Conservation (phyloP, 2,888 invertebrate species). For the Heliconius sara region DNA sequence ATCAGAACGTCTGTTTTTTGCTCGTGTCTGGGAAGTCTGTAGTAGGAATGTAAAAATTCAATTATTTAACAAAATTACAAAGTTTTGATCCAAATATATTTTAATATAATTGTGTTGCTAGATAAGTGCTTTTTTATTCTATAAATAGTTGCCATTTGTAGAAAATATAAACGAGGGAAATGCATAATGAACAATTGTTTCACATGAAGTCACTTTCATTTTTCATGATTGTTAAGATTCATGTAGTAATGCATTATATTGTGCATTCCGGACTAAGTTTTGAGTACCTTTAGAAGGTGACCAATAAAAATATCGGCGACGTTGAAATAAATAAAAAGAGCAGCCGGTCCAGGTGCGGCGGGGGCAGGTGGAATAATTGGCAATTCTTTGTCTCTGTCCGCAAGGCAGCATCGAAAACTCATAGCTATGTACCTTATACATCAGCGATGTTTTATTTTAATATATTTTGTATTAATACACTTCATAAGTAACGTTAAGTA, state of each 20-base stretch:
- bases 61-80: constrained; percentile 1
- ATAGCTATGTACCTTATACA: constrained; percentile 66
- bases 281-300: constrained; percentile 70
- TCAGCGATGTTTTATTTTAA: constrained; percentile 66
- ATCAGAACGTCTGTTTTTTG: constrained; percentile 43
- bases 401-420: constrained; percentile 63
- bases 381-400: constrained; percentile 81
- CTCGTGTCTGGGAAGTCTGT: constrained; percentile 41
- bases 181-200: neutral
- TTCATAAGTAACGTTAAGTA: constrained; percentile 22
- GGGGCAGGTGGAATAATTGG: constrained; percentile 83
- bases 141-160: neutral
- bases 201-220: neutral
- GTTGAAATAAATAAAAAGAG: constrained; percentile 82
- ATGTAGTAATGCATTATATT: neutral
- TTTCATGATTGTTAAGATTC: neutral
- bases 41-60: constrained; percentile 34
- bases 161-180: neutral
- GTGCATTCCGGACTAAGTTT: constrained; percentile 55
- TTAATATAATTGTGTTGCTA: neutral
- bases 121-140: neutral
- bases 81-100: neutral
- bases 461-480: constrained; percentile 40
- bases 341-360: constrained; percentile 79
- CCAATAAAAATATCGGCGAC: constrained; percentile 82